These are phyloP conservation scores for Amphiura filiformis DNA, from an alignment of 35 echinoderm and acorn worm genomes.

Conservation along the genomic window DNA sequence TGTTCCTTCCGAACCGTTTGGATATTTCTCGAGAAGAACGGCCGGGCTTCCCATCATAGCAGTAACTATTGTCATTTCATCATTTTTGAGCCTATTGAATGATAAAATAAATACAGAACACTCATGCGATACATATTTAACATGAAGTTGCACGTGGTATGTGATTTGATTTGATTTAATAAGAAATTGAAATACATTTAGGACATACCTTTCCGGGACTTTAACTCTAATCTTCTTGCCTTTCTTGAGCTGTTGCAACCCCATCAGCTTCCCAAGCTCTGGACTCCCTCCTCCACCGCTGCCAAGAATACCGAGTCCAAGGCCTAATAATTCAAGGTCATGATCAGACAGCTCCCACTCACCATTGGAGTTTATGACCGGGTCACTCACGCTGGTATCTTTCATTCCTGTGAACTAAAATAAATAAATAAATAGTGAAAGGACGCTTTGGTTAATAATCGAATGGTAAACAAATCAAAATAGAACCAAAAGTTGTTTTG, in stretches of 20 bases:
- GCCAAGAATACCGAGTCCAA: conserved; percentile 82
- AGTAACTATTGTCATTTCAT: neutral
- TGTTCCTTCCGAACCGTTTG: neutral
- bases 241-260: too few relatives aligned
- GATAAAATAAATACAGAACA: neutral
- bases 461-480: too few relatives aligned
- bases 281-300: conserved; percentile 85
- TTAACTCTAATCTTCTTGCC: too few relatives aligned
- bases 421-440: too few relatives aligned
- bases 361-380: too few relatives aligned
- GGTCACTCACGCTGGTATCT: too few relatives aligned
- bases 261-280: neutral
- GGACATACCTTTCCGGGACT: neutral
- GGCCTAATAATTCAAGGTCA: conserved; percentile 71
- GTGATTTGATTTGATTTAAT: neutral
- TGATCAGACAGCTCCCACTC: conserved; percentile 70
- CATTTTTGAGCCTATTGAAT: neutral
- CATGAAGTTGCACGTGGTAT: neutral
- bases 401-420: too few relatives aligned
- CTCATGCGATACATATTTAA: neutral
- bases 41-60: neutral
- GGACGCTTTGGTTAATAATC: too few relatives aligned
- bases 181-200: neutral
- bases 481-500: too few relatives aligned
- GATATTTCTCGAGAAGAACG: neutral